Evolutionary conservation across 2,888 invertebrate genomes (phyloP), one percentile per base, ranked within the genome.

Genomic region (Villa cingulata): DNA sequence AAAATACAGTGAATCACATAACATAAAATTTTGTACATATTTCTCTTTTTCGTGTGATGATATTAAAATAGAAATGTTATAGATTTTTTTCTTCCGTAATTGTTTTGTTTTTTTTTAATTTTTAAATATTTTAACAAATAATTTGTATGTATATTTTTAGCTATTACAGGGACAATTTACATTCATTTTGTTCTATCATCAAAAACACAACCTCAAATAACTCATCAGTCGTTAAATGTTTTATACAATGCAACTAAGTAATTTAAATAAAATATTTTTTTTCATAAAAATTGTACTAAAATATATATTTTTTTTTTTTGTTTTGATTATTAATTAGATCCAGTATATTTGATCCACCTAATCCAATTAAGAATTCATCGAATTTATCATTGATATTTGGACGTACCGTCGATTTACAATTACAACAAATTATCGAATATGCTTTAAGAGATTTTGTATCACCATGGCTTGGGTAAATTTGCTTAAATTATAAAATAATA

Each of bases 361-460:
- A 68, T 40, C 65, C 63, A 46, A 62, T 62, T 38, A 67, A 64
- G 51, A 72, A 69, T 55, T 64, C 71, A 54, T 70, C 72, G 39
- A 80, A 81, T 65, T 73, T 85, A 56, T 81, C 84, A n/a, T 71
- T 84, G n/a, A 76, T 87, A 59, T 84, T 86, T 68, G 85, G 87
- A 38, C 76, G 86, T 53, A 84, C 86, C 49, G 84, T 91, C 36
- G 91, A 91, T 61, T 79, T 83, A 57, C 80, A 87, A 54, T 66
- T 91, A 23, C 86, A 89, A 59, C 83, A 88, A 63, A 72, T 91
- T 37, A 74, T 90, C 55, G 88, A 90, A 64, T 78, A 85, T 63
- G 71, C 83, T 36, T 72, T 87, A 38, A 72, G 85, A 58, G 90
- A 91, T 65, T 89, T 85, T 70, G 76, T 91, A 51, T 71, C 79